These are phyloP conservation scores for Echeneis naucrates DNA, from an alignment of 2,797 vertebrate genomes.

Conservation along the genomic window DNA sequence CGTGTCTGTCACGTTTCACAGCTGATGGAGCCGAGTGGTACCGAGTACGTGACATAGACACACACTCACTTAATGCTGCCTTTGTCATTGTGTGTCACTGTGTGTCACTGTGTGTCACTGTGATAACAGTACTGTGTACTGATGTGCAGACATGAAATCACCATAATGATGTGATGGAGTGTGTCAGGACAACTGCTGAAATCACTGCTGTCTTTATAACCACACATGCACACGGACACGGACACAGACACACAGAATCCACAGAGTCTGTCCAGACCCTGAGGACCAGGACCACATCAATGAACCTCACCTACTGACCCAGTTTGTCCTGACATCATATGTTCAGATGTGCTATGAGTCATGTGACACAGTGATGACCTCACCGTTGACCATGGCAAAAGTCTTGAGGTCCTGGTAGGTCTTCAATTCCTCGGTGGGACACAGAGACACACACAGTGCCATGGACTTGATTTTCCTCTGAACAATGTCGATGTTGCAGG, in stretches of 20 bases:
- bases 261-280: too few relatives aligned
- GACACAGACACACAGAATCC: background rate
- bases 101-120: slow-evolving; percentile 11
- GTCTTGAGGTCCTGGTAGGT: slow-evolving; percentile 91
- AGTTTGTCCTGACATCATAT: background rate
- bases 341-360: background rate
- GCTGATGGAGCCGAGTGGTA: slow-evolving; percentile 44
- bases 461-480: slow-evolving; percentile 93
- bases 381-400: slow-evolving; percentile 94
- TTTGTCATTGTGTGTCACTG: slow-evolving; percentile 69
- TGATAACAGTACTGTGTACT: background rate
- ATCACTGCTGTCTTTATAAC: slow-evolving; percentile 20
- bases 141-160: slow-evolving; percentile 51
- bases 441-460: slow-evolving; percentile 94
- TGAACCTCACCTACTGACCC: too few relatives aligned
- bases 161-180: slow-evolving; percentile 31
- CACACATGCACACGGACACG: background rate
- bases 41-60: slow-evolving; percentile 28
- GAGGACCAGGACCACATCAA: too few relatives aligned
- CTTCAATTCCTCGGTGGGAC: slow-evolving; percentile 89
- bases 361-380: slow-evolving; percentile 58
- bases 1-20: slow-evolving; percentile 28
- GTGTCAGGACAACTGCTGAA: slow-evolving; percentile 11
- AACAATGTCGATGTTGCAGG: slow-evolving; percentile 95
- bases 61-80: slow-evolving; percentile 57